phyloP scores from a whole-genome alignment of 2,888 invertebrate genomes.

The Frankliniella fusca region DNA sequence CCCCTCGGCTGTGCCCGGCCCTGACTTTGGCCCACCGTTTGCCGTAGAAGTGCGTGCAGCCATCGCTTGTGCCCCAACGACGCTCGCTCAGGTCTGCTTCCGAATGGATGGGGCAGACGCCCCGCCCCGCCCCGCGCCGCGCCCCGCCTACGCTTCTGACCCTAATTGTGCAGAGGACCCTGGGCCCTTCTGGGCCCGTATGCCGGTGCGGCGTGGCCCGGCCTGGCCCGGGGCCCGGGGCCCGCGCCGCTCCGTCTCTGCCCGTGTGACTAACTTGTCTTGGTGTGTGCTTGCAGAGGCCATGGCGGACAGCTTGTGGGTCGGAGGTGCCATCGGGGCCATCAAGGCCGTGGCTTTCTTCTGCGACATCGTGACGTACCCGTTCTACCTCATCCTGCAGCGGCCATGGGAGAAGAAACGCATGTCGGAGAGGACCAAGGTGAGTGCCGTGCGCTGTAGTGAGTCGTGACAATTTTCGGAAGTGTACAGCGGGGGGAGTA shows the following conservation, averaged over 20 bases:
- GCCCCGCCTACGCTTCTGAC: no score
- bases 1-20: not conserved
- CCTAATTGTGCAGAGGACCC: no score
- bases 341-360: slow-evolving; percentile 77
- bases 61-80: no score
- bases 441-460: slow-evolving; percentile 46
- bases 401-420: slow-evolving; percentile 81
- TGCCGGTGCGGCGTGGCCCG: no score
- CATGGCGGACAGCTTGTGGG: slow-evolving; percentile 58
- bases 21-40: not conserved
- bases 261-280: not conserved
- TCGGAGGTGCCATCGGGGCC: slow-evolving; percentile 66
- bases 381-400: slow-evolving; percentile 81
- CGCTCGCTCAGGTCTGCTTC: no score
- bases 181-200: no score
- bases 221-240: no score
- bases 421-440: slow-evolving; percentile 72
- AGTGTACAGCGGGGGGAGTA: not conserved
- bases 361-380: slow-evolving; percentile 86
- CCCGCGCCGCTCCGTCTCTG: not conserved
- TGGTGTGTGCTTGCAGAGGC: not conserved
- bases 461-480: not conserved
- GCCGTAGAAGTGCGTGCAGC: no score
- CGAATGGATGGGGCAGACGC: no score
- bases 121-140: no score